Base-by-base conservation (phyloP, 2,888 invertebrate genomes). In the Drosophila subsilvestris region DNA sequence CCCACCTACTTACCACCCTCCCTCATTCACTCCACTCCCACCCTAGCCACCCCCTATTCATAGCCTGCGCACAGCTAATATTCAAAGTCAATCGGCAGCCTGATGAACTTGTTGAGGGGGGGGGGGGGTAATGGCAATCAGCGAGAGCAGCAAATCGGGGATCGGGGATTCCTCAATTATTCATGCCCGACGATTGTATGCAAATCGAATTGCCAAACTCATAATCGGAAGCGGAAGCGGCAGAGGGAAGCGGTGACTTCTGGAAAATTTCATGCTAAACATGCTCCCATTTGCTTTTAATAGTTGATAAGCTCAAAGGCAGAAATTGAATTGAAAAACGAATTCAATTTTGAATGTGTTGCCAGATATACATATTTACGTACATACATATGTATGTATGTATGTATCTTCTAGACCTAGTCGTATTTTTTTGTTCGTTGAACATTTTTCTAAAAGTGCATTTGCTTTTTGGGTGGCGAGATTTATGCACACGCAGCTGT, bases 401-500 rank as follows among this genome's bases (percentile, higher is more conserved):
- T 45, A 44, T 49, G 68, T 65, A 48, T 69, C 58, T 63, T 60
- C 60, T 37, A 37, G n/a, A 37, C 37, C 37, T 37, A 37, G 37
- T 37, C 49, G 32, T 25, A 5, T 17, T 1, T 7, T 18, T 27
- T 54, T 72, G 74, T 74, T 78, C 70, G 70, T 43, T n/a, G 32
- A 29, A 48, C 71, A 74, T 73, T 76, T 85, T 72, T 71, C 59
- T 51, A 71, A 78, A 78, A 76, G 69, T 79, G 78, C 78, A 80
- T 80, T 74, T 42, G 42, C 27, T 27, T 44, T 47, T 50, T 49
- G 53, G 55, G 37, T 63, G 59, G 47, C 32, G 74, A 84, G 83
- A 84, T 84, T 84, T 86, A 84, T 84, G 83, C 86, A 79, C 79
- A 86, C 85, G 87, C 86, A 86, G 86, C 83, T 84, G 86, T 84